Evolutionary conservation across 2,797 vertebrate species (phyloP), one percentile per base, ranked within the genome.

Genomic region (Macroramphosus scolopax): DNA sequence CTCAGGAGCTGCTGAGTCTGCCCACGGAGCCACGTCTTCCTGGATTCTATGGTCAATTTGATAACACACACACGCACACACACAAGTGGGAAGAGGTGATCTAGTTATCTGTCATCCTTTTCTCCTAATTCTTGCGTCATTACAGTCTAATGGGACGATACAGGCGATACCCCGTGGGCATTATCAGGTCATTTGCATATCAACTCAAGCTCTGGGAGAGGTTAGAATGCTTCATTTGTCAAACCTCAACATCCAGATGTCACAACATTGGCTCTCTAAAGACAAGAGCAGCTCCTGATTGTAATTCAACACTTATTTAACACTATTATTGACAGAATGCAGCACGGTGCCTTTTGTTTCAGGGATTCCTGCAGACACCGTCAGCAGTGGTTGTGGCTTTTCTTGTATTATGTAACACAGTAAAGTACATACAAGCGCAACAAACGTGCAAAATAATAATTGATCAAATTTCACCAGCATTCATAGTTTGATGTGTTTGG

Each of bases 131-230:
- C 68, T 61, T 69, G 63, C 63, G 52, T 78, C 80, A 83, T 86
- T 83, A 78, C 28, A 11, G 57, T 62, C 59, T 80, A 78, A 86
- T 82, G 64, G 75, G 75, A 79, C 5, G 31, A 63, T 72, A 57
- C 55, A 65, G 62, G 51, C 54, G 11, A 61, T 74, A 75, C 63
- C 78, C 63, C 35, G 1, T 65, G 73, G 77, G 72, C 65, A 77
- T 78, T 76, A 83, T 80, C 46, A 73, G 68, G 59, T 68, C 24
- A 77, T 83, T 83, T 78, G 65, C 17, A 31, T 65, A 70, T 73
- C 57, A 77, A 50, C 37, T 71, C 37, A 6, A 31, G 40, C 62
- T 75, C 16, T 58, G 58, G 52, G 73, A 72, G 49, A 71, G 26
- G 43, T 32, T 5, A 3, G 44, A 65, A 68, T 41, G 63, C 72